Percentiles rank a stretch among this genome's conserved stretches.
These are phyloP conservation scores for Vipera ursinii DNA, from an alignment of 2,797 vertebrate genomes.

Conservation along the genomic window DNA sequence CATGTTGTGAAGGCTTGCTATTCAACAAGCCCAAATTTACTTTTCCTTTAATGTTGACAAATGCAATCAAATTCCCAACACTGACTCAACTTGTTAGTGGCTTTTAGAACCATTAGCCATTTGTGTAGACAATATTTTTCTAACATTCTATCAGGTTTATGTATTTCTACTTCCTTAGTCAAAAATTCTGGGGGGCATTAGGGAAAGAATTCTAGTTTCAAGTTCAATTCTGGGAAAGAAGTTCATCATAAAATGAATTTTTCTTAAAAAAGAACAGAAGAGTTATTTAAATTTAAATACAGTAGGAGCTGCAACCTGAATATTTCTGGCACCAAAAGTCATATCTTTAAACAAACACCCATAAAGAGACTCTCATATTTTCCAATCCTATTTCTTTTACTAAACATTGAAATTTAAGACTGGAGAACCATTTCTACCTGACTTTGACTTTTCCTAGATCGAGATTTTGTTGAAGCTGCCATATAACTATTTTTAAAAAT, in stretches of 20 bases:
- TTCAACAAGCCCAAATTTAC: conserved; percentile 28
- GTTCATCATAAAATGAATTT: conserved; percentile 51
- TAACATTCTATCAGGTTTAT: conserved; percentile 30
- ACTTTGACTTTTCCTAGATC: conserved; percentile 24
- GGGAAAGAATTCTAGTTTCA: conserved; percentile 30
- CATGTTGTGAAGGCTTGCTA: not conserved
- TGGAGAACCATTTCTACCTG: conserved; percentile 48
- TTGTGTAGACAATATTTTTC: conserved; percentile 49
- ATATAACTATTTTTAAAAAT: conserved; percentile 3
- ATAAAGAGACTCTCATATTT: conserved; percentile 26
- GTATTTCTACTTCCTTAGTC: not conserved
- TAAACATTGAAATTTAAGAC: conserved; percentile 17
- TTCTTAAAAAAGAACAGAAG: conserved; percentile 43
- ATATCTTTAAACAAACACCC: not conserved
- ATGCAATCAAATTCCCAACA: conserved; percentile 44
- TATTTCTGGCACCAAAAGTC: conserved; percentile 32
- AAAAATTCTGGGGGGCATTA: conserved; percentile 13
- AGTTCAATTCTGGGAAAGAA: conserved; percentile 45
- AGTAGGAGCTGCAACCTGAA: conserved; percentile 29
- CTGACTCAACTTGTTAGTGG: conserved; percentile 27
- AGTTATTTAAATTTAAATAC: conserved; percentile 43
- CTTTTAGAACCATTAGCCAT: conserved; percentile 49
- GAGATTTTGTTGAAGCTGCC: conserved; percentile 13
- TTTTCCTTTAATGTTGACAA: conserved; percentile 48
- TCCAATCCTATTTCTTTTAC: conserved; percentile 28